A percentile compares a stretch with the other conserved stretches of the same genome.
Conservation (phyloP, 2,888 invertebrate species). For the Chloroclysta siterata region DNA sequence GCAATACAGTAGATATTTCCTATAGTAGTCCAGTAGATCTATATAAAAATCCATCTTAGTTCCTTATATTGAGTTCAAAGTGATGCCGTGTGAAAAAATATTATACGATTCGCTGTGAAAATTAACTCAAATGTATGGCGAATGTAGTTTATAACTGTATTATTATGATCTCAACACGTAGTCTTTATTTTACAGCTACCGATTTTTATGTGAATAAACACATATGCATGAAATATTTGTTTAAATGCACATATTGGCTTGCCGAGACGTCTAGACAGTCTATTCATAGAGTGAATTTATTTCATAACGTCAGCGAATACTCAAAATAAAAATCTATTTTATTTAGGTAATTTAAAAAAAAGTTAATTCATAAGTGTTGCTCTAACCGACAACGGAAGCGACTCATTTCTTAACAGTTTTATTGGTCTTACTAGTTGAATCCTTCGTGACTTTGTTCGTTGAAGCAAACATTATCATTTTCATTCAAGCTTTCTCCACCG, state of each 20-base stretch:
- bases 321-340: constrained; percentile 15
- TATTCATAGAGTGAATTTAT: constrained; percentile 34
- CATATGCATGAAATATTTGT: constrained; percentile 12
- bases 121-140: background rate
- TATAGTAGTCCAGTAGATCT: background rate
- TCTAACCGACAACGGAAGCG: too few relatives aligned
- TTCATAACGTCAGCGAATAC: constrained; percentile 25
- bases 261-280: constrained; percentile 45
- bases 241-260: background rate
- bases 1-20: too few relatives aligned
- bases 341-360: constrained; percentile 24
- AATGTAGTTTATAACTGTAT: background rate
- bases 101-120: background rate
- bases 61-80: background rate
- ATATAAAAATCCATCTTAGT: background rate
- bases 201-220: constrained; percentile 11
- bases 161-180: background rate
- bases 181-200: background rate
- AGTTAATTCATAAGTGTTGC: constrained; percentile 24
- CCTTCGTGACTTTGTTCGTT: too few relatives aligned
- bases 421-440: background rate
- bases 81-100: background rate
- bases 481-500: too few relatives aligned
- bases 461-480: too few relatives aligned
- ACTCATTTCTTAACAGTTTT: background rate